Percentiles rank a stretch among this genome's conserved stretches.
Evolutionary conservation across 2,113 vertebrate genomes (phyloP).

Genomic region (Misgurnus mizolepis): DNA sequence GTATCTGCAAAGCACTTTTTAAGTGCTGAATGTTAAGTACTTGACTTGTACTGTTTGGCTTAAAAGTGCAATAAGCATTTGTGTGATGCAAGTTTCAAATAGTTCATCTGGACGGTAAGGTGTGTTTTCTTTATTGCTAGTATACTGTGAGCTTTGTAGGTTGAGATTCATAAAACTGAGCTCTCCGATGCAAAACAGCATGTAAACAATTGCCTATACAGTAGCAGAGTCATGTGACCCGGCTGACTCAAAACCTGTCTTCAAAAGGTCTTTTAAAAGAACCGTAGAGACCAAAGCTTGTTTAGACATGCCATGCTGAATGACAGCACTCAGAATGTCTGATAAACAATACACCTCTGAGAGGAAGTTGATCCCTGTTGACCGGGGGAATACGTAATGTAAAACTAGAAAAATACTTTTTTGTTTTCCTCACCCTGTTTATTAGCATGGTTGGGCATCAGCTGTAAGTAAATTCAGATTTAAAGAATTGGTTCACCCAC

Average conservation of each 20-base stretch:
- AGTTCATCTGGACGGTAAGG: not conserved
- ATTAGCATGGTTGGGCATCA: not conserved
- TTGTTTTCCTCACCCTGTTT: not conserved
- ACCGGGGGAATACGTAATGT: conserved; percentile 22
- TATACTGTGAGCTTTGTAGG: not conserved
- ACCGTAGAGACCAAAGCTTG: conserved; percentile 6
- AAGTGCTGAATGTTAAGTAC: conserved; percentile 10
- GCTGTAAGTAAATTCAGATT: not conserved
- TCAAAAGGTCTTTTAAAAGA: conserved; percentile 18
- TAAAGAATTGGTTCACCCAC: no score
- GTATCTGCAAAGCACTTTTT: not conserved
- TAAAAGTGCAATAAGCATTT: not conserved
- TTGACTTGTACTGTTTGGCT: not conserved
- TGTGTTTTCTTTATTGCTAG: not conserved
- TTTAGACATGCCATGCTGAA: conserved; percentile 42
- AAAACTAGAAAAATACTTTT: conserved; percentile 15
- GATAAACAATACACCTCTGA: not conserved
- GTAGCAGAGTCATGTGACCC: conserved; percentile 1
- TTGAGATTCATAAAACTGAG: not conserved
- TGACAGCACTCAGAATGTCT: not conserved
- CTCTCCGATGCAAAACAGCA: not conserved
- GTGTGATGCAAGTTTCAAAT: not conserved
- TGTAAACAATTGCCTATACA: conserved; percentile 3
- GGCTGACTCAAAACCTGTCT: not conserved
- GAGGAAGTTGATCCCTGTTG: not conserved